phyloP scores from a whole-genome alignment of 2,797 vertebrate species.

The Silurus lanzhouensis region DNA sequence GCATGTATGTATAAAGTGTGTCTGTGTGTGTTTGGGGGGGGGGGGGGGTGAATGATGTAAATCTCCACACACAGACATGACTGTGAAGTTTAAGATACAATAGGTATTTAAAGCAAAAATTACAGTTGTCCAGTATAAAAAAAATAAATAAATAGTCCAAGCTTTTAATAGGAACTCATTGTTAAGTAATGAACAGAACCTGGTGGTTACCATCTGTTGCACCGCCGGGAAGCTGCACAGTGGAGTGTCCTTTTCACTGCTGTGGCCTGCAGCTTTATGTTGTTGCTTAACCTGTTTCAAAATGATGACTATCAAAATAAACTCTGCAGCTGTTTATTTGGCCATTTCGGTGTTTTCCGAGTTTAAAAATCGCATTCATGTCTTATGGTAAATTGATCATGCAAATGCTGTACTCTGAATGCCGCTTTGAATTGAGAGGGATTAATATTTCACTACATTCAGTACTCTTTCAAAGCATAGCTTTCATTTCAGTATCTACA shows the following conservation, averaged over 20 bases:
- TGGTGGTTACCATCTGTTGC: constrained; percentile 50
- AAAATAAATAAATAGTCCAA: background rate
- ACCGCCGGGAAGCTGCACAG: constrained; percentile 42
- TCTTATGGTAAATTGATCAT: background rate
- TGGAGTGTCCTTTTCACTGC: constrained; percentile 32
- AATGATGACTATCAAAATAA: constrained; percentile 49
- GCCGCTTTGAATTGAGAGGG: background rate
- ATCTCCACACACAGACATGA: background rate
- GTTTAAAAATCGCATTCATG: background rate
- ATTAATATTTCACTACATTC: background rate
- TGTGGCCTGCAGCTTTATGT: constrained; percentile 29
- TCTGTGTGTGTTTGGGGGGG: too few relatives aligned
- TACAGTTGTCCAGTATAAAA: background rate
- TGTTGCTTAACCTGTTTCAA: constrained; percentile 23
- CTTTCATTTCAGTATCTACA: background rate
- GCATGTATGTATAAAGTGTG: too few relatives aligned
- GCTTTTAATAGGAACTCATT: background rate
- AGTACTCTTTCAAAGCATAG: background rate
- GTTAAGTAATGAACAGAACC: constrained; percentile 25
- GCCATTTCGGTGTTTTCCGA: constrained; percentile 22
- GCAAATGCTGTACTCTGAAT: background rate
- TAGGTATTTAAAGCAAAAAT: background rate
- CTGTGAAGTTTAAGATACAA: background rate
- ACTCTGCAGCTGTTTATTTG: constrained; percentile 47
- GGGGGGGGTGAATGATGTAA: too few relatives aligned